These are phyloP conservation scores for Jaculus jaculus DNA, from an alignment of 2,113 vertebrate species.

Conservation along the genomic window DNA sequence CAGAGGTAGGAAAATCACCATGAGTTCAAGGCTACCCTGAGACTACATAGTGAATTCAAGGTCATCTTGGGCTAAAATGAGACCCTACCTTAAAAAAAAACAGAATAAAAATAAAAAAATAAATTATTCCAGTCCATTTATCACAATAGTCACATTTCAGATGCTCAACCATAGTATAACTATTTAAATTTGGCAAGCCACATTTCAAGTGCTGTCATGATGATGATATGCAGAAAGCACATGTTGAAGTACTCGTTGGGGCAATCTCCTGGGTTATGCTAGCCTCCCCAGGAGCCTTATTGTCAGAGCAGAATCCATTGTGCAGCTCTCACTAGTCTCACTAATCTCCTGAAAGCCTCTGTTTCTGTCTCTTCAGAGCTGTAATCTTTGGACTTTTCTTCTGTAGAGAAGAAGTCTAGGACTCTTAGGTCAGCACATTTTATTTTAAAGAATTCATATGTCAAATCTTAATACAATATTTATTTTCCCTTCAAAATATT, in stretches of 20 bases:
- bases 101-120: too few relatives aligned
- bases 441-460: slow-evolving; percentile 5
- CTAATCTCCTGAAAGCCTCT: background rate
- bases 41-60: too few relatives aligned
- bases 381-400: background rate
- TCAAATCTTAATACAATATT: slow-evolving; percentile 27
- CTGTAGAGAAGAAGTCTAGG: too few relatives aligned
- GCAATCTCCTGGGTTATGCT: background rate
- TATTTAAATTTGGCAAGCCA: background rate
- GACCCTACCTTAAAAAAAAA: too few relatives aligned
- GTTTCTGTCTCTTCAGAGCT: background rate
- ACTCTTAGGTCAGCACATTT: background rate
- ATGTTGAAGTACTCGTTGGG: background rate
- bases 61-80: too few relatives aligned
- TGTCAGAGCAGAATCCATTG: background rate
- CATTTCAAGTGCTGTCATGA: background rate
- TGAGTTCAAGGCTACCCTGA: too few relatives aligned
- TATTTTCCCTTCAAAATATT: slow-evolving; percentile 44
- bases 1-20: too few relatives aligned
- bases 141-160: background rate
- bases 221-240: background rate
- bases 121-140: background rate
- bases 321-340: background rate
- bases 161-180: background rate
- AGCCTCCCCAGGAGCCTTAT: background rate